Evolutionary conservation across 2,797 vertebrate species (phyloP), one percentile per base, ranked within the genome.

Genomic region (Danio choprae): DNA sequence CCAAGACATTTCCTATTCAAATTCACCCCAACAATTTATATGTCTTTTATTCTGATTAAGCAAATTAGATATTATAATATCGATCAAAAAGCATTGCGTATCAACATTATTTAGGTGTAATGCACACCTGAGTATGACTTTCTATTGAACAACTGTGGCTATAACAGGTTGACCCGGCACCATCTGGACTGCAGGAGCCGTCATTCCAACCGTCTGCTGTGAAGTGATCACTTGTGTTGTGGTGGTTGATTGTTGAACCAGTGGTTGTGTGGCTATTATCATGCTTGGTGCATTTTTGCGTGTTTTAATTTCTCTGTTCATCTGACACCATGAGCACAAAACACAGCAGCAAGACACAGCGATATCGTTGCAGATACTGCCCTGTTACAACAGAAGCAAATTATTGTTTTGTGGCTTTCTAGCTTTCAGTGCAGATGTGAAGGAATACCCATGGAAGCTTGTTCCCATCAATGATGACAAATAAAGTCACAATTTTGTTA

Each of bases 281-380:
- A 29, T 7, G 0, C 0, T 29, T 43, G 44, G 56, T 20, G 5
- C n/a, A 4, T 29, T 40, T 0, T 79, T 69, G 0, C 50, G 87
- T 1, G 79, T 0, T 40, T 80, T 88, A 0, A 93, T 38, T 83
- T 94, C 91, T 0, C 91, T 88, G 7, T 88, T 84, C 85, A 94
- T 89, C 83, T 93, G 92, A 83, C 91, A 93, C 91, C 91, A 93
- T 4, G 83, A 59, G 81, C 92, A 93, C 58, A 62, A 77, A 0
- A 1, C 0, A 0, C 92, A 93, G 85, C 65, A 90, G 55, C 87
- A 89, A 60, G 90, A 74, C 1, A 64, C 0, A 0, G 51, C 0
- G 0, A 92, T 87, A 87, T 94, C 92, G 1, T 87, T 77, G 22
- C 87, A 93, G 16, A 93, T 0, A 3, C 76, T 83, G 0, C 93